Evolutionary conservation across 2,888 invertebrate genomes (phyloP), one percentile per base, ranked within the genome.

Genomic region (Brachyptera putata): DNA sequence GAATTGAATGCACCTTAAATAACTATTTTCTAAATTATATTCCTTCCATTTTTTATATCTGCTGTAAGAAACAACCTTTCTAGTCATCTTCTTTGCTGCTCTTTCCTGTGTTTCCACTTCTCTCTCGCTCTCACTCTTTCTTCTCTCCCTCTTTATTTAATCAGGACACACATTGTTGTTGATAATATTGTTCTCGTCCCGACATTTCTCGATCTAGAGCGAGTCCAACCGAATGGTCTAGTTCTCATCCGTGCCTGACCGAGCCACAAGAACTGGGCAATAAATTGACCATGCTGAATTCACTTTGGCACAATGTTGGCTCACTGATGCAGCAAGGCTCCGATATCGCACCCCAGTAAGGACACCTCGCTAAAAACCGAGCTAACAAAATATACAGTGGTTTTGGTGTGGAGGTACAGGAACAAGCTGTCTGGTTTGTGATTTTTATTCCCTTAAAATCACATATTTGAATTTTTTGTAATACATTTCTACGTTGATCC

Each of bases 241-340:
- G 78, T 68, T 78, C 81, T 1, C 72, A 76, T 70, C 76, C 77
- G 1, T 76, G 76, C 67, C 76, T 77, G 65, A 73, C 75, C 14
- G 78, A 79, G 60, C 76, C 79, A 1, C 78, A 79, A 61, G 76
- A 76, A 24, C 75, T 82, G 57, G 80, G 82, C 70, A 82, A 81
- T 70, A 76, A 72, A 50, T 71, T 81, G 73, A 77, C 76, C 14
- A 69, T 81, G 64, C 73, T 76, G 55, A 81, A 82, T 71, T 77
- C 77, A 66, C 76, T 83, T 65, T 84, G 84, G 84, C 83, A 82
- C 70, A 79, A 79, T 57, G 76, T 79, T 48, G 76, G 77, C 53
- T 78, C 78, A n/a, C 73, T 80, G 68, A 75, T 80, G 72, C 79
- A 80, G 66, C 80, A 80, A 63, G 80, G 80, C 56, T 79, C 77